These are phyloP conservation scores for Mionectes macconnelli DNA, from an alignment of 2,113 vertebrate species.

Conservation along the genomic window DNA sequence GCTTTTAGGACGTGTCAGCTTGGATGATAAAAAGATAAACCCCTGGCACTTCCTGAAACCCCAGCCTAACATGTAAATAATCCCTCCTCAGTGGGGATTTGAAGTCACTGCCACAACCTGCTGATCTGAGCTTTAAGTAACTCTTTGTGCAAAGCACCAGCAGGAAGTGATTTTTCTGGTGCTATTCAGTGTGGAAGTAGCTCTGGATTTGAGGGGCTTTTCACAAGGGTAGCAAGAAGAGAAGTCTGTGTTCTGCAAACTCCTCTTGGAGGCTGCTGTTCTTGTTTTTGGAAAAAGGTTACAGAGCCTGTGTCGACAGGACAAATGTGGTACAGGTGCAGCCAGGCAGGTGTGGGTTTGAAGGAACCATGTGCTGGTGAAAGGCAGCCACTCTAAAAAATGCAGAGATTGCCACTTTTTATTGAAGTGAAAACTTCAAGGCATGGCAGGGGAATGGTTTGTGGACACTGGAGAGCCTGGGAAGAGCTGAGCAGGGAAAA, in stretches of 20 bases:
- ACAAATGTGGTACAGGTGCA: not conserved
- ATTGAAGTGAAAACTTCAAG: not conserved
- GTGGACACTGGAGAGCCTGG: not conserved
- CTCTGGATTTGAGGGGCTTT: not conserved
- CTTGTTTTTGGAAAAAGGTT: not conserved
- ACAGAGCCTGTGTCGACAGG: not conserved
- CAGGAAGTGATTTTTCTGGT: not conserved
- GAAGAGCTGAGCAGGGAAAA: not conserved
- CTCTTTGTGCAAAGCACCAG: not conserved
- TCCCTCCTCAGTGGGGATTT: not conserved
- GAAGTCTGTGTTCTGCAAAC: not conserved
- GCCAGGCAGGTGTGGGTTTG: not conserved
- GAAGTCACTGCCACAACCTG: not conserved
- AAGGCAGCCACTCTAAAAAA: not conserved
- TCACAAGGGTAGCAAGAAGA: not conserved
- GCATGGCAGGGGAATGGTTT: not conserved
- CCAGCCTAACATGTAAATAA: not conserved
- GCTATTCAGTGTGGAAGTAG: not conserved
- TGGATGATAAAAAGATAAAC: not conserved
- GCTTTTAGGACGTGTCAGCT: not conserved
- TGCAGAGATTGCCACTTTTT: not conserved
- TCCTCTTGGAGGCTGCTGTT: not conserved
- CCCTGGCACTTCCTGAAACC: not conserved
- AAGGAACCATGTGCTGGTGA: not conserved
- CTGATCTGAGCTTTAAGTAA: not conserved